phyloP scores from a whole-genome alignment of 1,140 invertebrate genomes.

The Drosophila nikananu region DNA sequence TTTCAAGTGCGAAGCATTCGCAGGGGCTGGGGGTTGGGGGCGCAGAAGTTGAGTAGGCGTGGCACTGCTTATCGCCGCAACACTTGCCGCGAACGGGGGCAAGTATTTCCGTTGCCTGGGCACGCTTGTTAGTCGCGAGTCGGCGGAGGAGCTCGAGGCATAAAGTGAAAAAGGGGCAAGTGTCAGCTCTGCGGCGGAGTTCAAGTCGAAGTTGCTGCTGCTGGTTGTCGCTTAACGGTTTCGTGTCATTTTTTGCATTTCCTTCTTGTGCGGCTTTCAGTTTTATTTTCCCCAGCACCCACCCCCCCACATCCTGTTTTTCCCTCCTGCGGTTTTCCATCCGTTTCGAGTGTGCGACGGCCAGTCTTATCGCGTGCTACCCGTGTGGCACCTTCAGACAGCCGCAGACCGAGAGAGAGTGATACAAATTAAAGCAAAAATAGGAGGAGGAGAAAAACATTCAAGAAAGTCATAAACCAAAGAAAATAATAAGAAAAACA shows the following conservation, averaged over 20 bases:
- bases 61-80: constrained; percentile 72
- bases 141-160: constrained; percentile 7
- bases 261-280: constrained; percentile 68
- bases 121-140: constrained; percentile 70
- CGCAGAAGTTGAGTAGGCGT: constrained; percentile 35
- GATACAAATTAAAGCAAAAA: constrained; percentile 59
- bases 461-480: constrained; percentile 5
- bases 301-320: neutral
- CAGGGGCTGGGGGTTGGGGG: neutral
- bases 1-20: constrained; percentile 47
- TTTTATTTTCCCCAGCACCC: constrained; percentile 42
- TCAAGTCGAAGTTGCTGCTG: constrained; percentile 33
- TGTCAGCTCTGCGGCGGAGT: constrained; percentile 38
- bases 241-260: constrained; percentile 83
- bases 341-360: constrained; percentile 55
- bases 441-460: constrained; percentile 2
- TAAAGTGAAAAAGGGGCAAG: constrained; percentile 26
- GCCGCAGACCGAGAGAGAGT: constrained; percentile 38
- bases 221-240: constrained; percentile 71
- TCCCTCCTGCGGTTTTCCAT: constrained; percentile 57
- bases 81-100: constrained; percentile 65
- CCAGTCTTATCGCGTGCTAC: constrained; percentile 74
- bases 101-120: constrained; percentile 78
- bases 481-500: constrained; percentile 28
- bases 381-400: constrained; percentile 66